Evolutionary conservation across 2,888 invertebrate genomes (phyloP).

Genomic region (Tetanocera ferruginea): DNA sequence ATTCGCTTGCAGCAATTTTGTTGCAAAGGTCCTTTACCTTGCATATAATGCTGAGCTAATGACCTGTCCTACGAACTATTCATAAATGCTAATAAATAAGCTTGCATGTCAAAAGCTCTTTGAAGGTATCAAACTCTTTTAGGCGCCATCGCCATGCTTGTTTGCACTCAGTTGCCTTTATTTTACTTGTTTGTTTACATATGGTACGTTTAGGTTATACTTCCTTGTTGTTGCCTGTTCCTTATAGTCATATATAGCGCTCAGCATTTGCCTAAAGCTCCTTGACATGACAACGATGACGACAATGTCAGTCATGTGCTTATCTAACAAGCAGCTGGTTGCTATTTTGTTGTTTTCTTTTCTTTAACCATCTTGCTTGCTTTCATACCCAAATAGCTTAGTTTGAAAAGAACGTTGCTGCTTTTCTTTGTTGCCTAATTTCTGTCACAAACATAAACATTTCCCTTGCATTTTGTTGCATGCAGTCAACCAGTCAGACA

Average conservation of each 20-base stretch:
- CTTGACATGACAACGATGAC: not conserved
- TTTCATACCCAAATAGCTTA: slow-evolving; percentile 43
- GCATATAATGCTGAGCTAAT: not conserved
- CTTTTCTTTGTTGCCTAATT: slow-evolving; percentile 28
- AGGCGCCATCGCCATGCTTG: not conserved
- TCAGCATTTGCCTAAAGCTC: not conserved
- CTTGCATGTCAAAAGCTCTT: not conserved
- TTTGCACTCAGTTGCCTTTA: not conserved
- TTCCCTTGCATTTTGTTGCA: slow-evolving; percentile 6
- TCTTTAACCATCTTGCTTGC: slow-evolving; percentile 23
- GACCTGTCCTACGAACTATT: not conserved
- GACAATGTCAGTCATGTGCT: slow-evolving; percentile 31
- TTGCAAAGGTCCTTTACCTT: too few relatives aligned
- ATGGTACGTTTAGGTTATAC: too few relatives aligned
- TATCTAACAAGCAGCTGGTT: slow-evolving; percentile 39
- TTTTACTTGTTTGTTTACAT: not conserved
- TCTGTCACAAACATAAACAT: not conserved
- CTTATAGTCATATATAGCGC: not conserved
- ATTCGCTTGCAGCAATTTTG: too few relatives aligned
- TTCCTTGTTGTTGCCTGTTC: too few relatives aligned
- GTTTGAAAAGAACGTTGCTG: slow-evolving; percentile 51
- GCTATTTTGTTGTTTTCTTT: not conserved
- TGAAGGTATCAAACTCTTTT: too few relatives aligned
- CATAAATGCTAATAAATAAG: not conserved
- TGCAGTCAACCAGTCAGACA: slow-evolving; percentile 1